phyloP scores from a whole-genome alignment of 2,797 vertebrate genomes.

The Macropus fuliginosus region DNA sequence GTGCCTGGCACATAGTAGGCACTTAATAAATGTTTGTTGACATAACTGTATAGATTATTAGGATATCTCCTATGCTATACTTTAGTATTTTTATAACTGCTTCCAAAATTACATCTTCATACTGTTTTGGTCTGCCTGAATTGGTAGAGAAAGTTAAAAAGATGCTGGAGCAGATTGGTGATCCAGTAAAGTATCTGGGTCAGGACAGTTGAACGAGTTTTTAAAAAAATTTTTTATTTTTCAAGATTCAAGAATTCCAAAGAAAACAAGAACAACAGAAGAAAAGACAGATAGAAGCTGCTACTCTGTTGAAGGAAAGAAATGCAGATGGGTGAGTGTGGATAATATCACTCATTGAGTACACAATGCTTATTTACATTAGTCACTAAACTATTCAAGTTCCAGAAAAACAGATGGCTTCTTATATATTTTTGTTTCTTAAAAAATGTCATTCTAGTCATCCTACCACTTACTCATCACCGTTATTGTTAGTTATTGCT shows the following conservation, averaged over 20 bases:
- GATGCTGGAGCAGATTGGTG: constrained; percentile 23
- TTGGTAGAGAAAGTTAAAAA: constrained; percentile 47
- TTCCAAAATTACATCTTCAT: constrained; percentile 9
- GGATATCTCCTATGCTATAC: neutral
- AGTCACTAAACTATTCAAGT: neutral
- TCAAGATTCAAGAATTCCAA: constrained; percentile 91
- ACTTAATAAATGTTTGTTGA: neutral
- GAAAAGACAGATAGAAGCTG: constrained; percentile 89
- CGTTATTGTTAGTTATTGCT: neutral
- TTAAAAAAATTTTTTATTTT: constrained; percentile 49
- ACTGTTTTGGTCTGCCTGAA: constrained; percentile 3
- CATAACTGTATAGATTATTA: neutral
- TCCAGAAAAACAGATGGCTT: neutral
- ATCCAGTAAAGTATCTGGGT: constrained; percentile 35
- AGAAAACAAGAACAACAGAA: constrained; percentile 92
- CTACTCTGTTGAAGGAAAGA: constrained; percentile 89
- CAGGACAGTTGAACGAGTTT: constrained; percentile 39
- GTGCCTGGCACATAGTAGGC: neutral
- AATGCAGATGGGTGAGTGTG: constrained; percentile 93
- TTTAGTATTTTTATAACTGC: neutral
- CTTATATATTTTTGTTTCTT: neutral
- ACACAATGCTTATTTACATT: neutral
- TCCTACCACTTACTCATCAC: neutral
- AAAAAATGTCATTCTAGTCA: neutral
- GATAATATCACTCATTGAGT: neutral